A percentile compares a stretch with the other conserved stretches of the same genome.
phyloP scores from a whole-genome alignment of 2,113 vertebrate species.

The Atractosteus spatula region DNA sequence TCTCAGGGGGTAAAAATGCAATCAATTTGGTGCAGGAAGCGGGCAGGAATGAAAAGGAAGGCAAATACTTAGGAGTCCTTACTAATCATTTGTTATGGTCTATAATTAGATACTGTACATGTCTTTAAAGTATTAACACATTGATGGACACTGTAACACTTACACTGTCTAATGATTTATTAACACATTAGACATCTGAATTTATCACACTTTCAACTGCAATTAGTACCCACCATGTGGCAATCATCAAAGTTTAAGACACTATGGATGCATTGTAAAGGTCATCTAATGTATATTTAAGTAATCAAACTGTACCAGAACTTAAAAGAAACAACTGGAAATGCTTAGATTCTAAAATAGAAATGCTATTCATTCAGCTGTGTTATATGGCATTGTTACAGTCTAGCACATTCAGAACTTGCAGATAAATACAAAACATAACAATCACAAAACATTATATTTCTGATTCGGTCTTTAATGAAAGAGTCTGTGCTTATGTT shows the following conservation, averaged over 20 bases:
- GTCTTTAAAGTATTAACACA: too few species aligned
- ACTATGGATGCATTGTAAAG: constrained; percentile 5
- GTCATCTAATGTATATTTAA: constrained; percentile 8
- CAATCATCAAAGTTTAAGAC: constrained; percentile 1
- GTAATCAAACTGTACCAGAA: neutral
- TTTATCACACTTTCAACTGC: constrained; percentile 22
- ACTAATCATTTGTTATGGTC: too few species aligned
- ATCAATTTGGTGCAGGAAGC: too few species aligned
- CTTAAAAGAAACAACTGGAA: neutral
- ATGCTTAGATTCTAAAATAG: neutral
- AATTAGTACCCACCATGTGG: constrained; percentile 26
- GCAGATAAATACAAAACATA: too few species aligned
- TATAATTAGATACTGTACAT: too few species aligned
- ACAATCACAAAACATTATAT: too few species aligned
- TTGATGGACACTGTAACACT: constrained; percentile 1
- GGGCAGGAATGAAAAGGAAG: too few species aligned
- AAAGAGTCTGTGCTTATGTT: too few species aligned
- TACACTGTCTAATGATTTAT: constrained; percentile 30
- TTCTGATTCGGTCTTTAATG: too few species aligned
- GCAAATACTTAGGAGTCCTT: too few species aligned
- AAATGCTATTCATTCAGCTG: neutral
- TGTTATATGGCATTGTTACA: neutral
- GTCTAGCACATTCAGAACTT: too few species aligned
- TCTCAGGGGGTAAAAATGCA: too few species aligned
- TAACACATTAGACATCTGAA: constrained; percentile 22